Conservation (phyloP, 2,113 vertebrate genomes). For the Taurulus bubalis region DNA sequence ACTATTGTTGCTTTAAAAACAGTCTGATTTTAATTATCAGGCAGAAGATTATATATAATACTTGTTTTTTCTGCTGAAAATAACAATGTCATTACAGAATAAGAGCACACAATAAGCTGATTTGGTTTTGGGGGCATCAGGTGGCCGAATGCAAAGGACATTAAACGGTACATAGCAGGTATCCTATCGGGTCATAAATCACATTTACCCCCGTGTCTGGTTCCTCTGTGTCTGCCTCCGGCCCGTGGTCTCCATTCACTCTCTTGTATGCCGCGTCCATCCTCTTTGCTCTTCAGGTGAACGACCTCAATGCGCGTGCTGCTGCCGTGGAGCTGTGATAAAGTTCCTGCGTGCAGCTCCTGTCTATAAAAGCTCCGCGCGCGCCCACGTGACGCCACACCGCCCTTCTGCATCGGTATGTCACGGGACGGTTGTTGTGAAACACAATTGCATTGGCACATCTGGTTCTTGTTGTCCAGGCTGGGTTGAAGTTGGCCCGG, state of each 20-base stretch:
- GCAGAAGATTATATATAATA: too few species aligned
- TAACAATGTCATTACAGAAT: neutral
- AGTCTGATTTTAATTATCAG: neutral
- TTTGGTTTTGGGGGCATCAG: neutral
- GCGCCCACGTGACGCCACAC: slow-evolving; percentile 75
- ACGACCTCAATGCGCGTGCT: neutral
- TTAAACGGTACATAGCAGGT: neutral
- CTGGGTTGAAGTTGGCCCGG: neutral
- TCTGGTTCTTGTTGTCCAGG: slow-evolving; percentile 65
- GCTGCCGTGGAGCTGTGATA: slow-evolving; percentile 33
- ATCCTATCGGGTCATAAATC: neutral
- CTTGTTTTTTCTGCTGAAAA: neutral
- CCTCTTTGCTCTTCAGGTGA: slow-evolving; percentile 48
- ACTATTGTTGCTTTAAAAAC: neutral
- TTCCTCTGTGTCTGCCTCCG: slow-evolving; percentile 21
- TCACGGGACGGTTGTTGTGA: slow-evolving; percentile 69
- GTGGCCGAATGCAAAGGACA: neutral
- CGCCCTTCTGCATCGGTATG: slow-evolving; percentile 40
- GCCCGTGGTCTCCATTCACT: slow-evolving; percentile 62
- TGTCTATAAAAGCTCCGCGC: slow-evolving; percentile 48
- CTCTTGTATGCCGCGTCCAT: slow-evolving; percentile 80
- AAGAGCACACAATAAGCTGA: neutral
- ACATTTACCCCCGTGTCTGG: slow-evolving; percentile 59
- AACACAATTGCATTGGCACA: slow-evolving; percentile 46
- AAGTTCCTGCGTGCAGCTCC: slow-evolving; percentile 23